Evolutionary conservation across 2,888 invertebrate genomes (phyloP), one percentile per base, ranked within the genome.

Genomic region (Phasia obesa): DNA sequence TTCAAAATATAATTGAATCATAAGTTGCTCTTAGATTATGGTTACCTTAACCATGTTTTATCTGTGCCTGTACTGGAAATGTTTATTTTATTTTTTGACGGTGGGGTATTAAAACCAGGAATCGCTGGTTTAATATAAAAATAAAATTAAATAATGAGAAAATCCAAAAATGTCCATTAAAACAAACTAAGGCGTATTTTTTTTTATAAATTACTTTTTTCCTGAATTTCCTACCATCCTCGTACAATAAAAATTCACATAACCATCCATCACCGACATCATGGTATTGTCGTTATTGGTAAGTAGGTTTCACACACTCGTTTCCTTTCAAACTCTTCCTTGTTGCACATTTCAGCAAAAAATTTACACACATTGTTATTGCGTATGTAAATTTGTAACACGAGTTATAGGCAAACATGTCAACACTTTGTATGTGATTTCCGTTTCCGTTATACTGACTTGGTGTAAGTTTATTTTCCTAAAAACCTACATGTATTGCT

Each of bases 401-500:
- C 38, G n/a, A 62, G 21, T 38, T 44, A 53, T 85, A 79, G 79
- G 87, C 74, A 85, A 86, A 87, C 88, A 88, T 88, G 88, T 88
- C 89, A 88, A 87, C 90, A 89, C 88, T 89, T 89, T 88, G 89
- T 87, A 51, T 88, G 87, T 87, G 87, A 90, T 89, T 88, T 90
- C 89, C 89, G 88, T 87, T 90, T 89, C 88, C 89, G 87, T 84
- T 85, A 82, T 78, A 70, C n/a, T n/a, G n/a, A n/a, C 74, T 65
- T 70, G 74, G 17, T 70, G 59, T 70, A 47, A 76, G 53, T 62
- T 71, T 47, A 55, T 38, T 55, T 47, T 47, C 42, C 31, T 15
- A n/a, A 15, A 55, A 23, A 27, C 15, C 38, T 11, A 57, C 27
- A 49, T 69, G 25, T 53, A 23, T 78, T 23, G 17, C 31, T 19